Percentiles rank a stretch among this genome's conserved stretches.
These are phyloP conservation scores for Podarcis cretensis DNA, from an alignment of 2,113 vertebrate species.

Conservation along the genomic window DNA sequence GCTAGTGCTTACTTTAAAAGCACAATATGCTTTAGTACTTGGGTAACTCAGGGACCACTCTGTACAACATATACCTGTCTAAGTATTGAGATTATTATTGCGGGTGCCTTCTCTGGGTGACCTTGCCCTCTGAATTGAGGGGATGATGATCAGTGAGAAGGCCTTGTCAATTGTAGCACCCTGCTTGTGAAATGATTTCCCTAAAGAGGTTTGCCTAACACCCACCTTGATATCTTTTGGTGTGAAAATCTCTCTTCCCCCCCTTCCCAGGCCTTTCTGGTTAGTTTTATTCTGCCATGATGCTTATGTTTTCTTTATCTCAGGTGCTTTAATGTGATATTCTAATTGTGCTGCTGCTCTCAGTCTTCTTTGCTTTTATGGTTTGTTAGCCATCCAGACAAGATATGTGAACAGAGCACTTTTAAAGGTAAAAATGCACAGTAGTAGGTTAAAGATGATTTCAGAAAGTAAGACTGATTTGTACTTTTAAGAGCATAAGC, in stretches of 20 bases:
- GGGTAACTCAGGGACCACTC: background rate
- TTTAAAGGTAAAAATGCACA: background rate
- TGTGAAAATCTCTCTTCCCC: too few species aligned
- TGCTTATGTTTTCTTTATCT: background rate
- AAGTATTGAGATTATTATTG: background rate
- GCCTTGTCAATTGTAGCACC: background rate
- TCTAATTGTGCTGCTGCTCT: background rate
- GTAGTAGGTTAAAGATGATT: background rate
- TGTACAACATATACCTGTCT: background rate
- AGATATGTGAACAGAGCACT: background rate
- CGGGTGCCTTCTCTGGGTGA: background rate
- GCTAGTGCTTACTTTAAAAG: background rate
- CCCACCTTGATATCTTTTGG: background rate
- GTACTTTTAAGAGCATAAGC: background rate
- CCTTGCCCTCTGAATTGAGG: background rate
- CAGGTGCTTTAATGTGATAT: background rate
- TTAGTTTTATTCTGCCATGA: background rate
- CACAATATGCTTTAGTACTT: background rate
- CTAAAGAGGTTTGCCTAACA: background rate
- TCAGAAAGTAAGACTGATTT: background rate
- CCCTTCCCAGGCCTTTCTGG: background rate
- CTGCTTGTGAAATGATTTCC: background rate
- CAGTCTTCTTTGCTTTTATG: background rate
- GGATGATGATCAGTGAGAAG: background rate
- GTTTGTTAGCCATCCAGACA: background rate